Percentiles rank a stretch among this genome's conserved stretches.
Conservation (phyloP, 2,797 vertebrate genomes). For the Nannoperca australis region DNA sequence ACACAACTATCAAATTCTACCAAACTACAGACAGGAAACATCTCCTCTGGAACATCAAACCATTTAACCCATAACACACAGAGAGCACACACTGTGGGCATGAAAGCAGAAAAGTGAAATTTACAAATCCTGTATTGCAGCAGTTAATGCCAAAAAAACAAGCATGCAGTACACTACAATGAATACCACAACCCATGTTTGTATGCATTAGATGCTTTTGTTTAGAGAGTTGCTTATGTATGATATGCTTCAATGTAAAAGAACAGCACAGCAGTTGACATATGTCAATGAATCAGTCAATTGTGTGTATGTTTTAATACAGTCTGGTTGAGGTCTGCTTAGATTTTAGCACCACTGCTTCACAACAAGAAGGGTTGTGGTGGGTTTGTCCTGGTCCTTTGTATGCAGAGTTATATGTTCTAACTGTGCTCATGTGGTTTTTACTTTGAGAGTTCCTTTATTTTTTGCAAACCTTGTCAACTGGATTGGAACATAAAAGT, state of each 20-base stretch:
- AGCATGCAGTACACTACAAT: neutral
- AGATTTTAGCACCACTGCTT: too few species aligned
- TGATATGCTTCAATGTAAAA: too few species aligned
- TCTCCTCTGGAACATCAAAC: conserved; percentile 3
- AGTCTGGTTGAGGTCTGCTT: too few species aligned
- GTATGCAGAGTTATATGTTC: neutral
- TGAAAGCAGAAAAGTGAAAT: neutral
- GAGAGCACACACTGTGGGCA: neutral
- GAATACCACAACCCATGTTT: neutral
- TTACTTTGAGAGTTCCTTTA: neutral
- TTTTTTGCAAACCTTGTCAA: conserved; percentile 2
- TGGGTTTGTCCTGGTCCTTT: neutral
- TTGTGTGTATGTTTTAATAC: too few species aligned
- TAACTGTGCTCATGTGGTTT: conserved; percentile 15
- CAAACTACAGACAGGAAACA: too few species aligned
- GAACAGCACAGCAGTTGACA: too few species aligned
- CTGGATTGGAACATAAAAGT: conserved; percentile 2
- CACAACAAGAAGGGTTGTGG: neutral
- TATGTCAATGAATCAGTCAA: too few species aligned
- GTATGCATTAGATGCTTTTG: neutral
- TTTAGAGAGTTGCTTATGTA: neutral
- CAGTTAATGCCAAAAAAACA: neutral
- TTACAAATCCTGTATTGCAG: neutral
- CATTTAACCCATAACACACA: neutral
- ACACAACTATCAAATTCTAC: conserved; percentile 68